Base-by-base conservation (phyloP, 1,140 invertebrate genomes). In the Samia ricini region DNA sequence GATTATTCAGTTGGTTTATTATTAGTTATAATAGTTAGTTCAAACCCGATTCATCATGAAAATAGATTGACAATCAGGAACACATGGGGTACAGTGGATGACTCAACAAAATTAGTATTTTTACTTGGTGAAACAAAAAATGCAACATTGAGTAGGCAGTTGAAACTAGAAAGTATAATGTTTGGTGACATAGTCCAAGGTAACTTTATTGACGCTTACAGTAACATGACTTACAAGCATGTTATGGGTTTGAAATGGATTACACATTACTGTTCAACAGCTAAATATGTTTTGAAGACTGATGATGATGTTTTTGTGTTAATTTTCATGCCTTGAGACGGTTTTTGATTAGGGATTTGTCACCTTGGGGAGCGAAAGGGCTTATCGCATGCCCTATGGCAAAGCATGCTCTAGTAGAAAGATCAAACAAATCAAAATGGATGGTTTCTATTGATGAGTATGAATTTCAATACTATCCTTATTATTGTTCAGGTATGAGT, bases 161-260 rank as follows among this genome's bases (percentile, higher is more conserved):
- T 97, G 2, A 73, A 92, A 15, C 72, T 90, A 49, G 96, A 98
- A 81, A 92, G 93, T 71, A 74, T 76, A 2, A 70, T 70, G 0
- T 92, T 94, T 74, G 87, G 91, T 19, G 97, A 98, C 79, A 91
- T 97, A 60, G 92, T 97, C 22, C 95, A 96, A 85, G 96, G 95
- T 22, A 94, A 93, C 70, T 97, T 97, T 81, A 61, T 91, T 7
- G 96, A 97, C 89, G 92, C 91, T 26, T 98, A 97, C 78, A 92
- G 94, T 65, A 98, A 97, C 88, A 92, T 98, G 85, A 97, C 96
- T 1, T 96, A 96, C 76, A 98, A 98, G 85, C 96, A 97, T 84
- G 93, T 95, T 4, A 95, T 96, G 93, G 94, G 93, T 1, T 91
- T 97, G n/a, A 96, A 96, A 80, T 98, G 96, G 94, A 92, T 94